Percentiles rank a stretch among this genome's conserved stretches.
Conservation (phyloP, 2,797 vertebrate species). For the Mastacembelus armatus region DNA sequence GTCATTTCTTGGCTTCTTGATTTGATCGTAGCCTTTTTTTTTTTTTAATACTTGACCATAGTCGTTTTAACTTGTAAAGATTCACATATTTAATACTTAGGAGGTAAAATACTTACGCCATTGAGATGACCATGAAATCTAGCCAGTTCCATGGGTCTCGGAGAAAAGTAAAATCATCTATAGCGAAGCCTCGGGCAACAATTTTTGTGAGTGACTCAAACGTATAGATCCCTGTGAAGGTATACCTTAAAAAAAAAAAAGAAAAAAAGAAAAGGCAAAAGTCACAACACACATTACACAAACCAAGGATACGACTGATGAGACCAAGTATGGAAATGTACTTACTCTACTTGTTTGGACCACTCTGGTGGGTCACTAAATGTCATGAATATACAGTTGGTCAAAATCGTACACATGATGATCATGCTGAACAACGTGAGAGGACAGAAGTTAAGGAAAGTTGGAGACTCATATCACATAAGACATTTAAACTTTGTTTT, state of each 20-base stretch:
- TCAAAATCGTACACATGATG: constrained; percentile 99
- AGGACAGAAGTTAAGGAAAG: constrained; percentile 77
- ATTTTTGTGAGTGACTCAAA: constrained; percentile 99
- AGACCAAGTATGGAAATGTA: constrained; percentile 44
- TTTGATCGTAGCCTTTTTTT: no score
- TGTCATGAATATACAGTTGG: constrained; percentile 99
- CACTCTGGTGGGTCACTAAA: constrained; percentile 99
- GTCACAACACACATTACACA: background rate
- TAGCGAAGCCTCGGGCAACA: constrained; percentile 95
- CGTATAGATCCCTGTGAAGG: constrained; percentile 99
- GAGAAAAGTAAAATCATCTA: constrained; percentile 97
- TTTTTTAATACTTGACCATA: background rate
- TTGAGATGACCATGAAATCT: constrained; percentile 99
- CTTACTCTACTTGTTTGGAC: constrained; percentile 99
- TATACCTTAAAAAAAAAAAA: constrained; percentile 85
- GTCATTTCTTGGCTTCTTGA: background rate
- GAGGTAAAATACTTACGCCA: constrained; percentile 92
- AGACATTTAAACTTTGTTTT: constrained; percentile 6
- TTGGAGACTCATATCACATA: background rate
- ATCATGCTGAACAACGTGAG: constrained; percentile 99
- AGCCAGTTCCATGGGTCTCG: constrained; percentile 99
- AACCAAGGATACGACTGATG: background rate
- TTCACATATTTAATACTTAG: background rate
- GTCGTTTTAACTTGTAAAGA: background rate
- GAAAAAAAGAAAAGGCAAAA: constrained; percentile 3